Evolutionary conservation across 2,113 vertebrate genomes (phyloP).

Genomic region (Centropus unirufus): DNA sequence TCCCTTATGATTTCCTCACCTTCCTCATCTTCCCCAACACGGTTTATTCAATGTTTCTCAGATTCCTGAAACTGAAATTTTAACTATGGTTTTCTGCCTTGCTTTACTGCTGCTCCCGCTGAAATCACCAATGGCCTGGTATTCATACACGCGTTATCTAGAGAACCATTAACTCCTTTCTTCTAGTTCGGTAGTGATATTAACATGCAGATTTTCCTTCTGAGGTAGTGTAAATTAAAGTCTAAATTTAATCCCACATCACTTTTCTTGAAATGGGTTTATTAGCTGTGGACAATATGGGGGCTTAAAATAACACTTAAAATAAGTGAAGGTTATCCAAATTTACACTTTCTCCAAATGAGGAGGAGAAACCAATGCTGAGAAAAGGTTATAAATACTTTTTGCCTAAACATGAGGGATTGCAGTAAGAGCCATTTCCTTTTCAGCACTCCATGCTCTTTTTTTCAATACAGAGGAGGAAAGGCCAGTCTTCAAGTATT

Average conservation of each 20-base stretch:
- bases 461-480: not conserved
- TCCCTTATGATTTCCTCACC: not conserved
- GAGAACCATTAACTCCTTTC: not conserved
- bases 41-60: not conserved
- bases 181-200: not conserved
- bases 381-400: not conserved
- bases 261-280: not conserved
- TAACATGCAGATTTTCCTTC: not conserved
- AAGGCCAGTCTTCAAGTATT: not conserved
- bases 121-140: not conserved
- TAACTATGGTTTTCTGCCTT: not conserved
- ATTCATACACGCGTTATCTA: not conserved
- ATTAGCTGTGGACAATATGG: not conserved
- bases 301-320: not conserved
- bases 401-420: not conserved
- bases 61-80: not conserved
- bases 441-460: not conserved
- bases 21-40: not conserved
- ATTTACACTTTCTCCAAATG: not conserved
- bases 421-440: not conserved
- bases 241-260: not conserved
- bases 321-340: not conserved
- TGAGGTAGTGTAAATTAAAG: not conserved
- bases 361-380: not conserved
- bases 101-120: not conserved